These are phyloP conservation scores for Mormyrops attenuatus DNA, from an alignment of 2,797 vertebrate species.

Conservation along the genomic window DNA sequence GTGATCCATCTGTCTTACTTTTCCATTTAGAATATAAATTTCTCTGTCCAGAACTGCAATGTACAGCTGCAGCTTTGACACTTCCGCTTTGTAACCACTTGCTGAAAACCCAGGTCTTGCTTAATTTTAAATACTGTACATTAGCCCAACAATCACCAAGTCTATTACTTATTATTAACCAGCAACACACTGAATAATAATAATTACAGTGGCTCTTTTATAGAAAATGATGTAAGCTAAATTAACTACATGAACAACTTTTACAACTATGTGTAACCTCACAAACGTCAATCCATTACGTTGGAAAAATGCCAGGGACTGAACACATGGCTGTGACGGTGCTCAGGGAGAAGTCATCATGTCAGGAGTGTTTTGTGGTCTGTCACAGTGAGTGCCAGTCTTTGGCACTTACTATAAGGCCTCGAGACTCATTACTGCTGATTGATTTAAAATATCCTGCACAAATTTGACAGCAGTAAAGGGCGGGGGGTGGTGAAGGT, in stretches of 20 bases:
- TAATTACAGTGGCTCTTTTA: constrained; percentile 18
- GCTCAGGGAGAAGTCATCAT: not conserved
- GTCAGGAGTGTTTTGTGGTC: not conserved
- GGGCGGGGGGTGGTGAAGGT: not conserved
- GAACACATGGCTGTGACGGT: not conserved
- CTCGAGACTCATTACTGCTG: not conserved
- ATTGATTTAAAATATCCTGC: not conserved
- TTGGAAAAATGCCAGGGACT: not conserved
- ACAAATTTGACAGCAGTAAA: not conserved
- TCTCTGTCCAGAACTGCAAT: not conserved
- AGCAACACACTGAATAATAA: not conserved
- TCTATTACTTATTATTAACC: not conserved
- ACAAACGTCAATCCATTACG: constrained; percentile 36
- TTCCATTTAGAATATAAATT: not conserved
- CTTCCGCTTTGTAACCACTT: not conserved
- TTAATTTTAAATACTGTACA: not conserved
- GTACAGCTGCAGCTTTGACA: not conserved
- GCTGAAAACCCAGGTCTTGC: not conserved
- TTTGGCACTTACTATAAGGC: not conserved
- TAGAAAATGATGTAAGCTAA: constrained; percentile 24
- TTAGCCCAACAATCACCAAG: not conserved
- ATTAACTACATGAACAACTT: constrained; percentile 14
- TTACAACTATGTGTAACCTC: constrained; percentile 22
- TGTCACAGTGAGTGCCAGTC: not conserved
- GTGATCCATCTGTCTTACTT: not conserved